Evolutionary conservation across 2,113 vertebrate genomes (phyloP), one percentile per base, ranked within the genome.

Genomic region (Mustela nigripes): DNA sequence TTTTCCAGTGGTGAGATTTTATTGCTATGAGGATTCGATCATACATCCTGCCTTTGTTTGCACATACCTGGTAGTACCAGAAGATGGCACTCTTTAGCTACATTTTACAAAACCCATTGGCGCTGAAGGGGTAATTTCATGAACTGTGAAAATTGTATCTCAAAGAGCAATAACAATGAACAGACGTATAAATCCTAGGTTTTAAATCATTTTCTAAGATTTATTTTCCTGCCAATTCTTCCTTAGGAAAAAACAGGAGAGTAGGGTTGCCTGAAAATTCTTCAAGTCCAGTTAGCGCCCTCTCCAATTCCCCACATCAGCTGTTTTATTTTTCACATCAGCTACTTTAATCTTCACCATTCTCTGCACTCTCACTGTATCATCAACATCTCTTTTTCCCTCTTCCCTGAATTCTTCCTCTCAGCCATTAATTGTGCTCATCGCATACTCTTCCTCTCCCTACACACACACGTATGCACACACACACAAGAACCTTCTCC

Each of bases 181-280:
- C 65, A 88, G 45, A 74, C 26, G 12, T 14, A 19, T 6, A 21
- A 84, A 12, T 39, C 60, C 39, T 45, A 62, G 24, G 19, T 87
- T 95, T 81, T 92, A 94, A 82, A 94, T 96, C 82, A 62, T 86
- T 97, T 96, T 36, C 83, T 73, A 89, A 94, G 73, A 94, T 62
- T 19, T 53, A 24, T 31, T 28, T 92, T 96, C 39, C 60, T 24
- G 86, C 73, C 62, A 81, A 67, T 79, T 83, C 94, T 18, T 96
- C 58, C 19, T 97, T 89, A 92, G 78, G 31, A 79, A 62, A 86
- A 92, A 84, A n/a, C 4, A 67, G 45, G 60, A 60, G 4, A 86
- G 19, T 12, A 81, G 42, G 18, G 4, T 45, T 8, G 39, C 50
- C 60, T 71, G 48, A 71, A 95, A 94, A 86, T 45, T 53, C 48